Conservation (phyloP, 2,797 vertebrate species). For the Silurus lanzhouensis region DNA sequence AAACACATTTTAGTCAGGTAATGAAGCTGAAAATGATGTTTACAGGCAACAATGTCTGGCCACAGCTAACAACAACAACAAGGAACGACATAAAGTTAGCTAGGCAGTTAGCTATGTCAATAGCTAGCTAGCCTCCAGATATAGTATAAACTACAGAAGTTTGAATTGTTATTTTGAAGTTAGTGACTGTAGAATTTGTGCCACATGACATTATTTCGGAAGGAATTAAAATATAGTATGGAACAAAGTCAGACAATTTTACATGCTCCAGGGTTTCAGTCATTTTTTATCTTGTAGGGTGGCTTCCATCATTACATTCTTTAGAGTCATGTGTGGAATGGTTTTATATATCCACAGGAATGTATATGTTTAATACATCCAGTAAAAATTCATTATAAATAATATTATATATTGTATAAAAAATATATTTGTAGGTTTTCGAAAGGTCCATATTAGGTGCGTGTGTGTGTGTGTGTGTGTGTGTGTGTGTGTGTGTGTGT, state of each 20-base stretch:
- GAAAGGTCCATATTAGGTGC: not conserved
- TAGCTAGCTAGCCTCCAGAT: not conserved
- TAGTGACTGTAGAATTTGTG: not conserved
- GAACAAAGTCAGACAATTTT: too few relatives aligned
- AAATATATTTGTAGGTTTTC: too few relatives aligned
- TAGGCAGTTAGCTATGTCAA: not conserved
- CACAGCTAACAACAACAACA: not conserved
- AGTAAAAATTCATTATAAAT: too few relatives aligned
- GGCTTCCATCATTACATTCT: too few relatives aligned
- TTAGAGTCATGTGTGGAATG: not conserved
- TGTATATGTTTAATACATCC: too few relatives aligned
- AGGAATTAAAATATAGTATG: not conserved
- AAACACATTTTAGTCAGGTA: not conserved
- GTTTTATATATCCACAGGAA: not conserved
- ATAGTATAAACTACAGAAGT: not conserved
- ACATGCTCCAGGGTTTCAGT: not conserved
- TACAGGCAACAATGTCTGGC: not conserved
- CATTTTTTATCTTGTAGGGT: not conserved
- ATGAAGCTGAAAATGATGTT: not conserved
- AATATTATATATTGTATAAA: too few relatives aligned
- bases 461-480: not conserved
- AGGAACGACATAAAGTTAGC: not conserved
- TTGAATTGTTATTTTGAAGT: not conserved
- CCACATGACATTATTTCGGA: not conserved
- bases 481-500: constrained; percentile 3